Percentiles rank a stretch among this genome's conserved stretches.
phyloP scores from a whole-genome alignment of 2,113 vertebrate genomes.

The Sminthopsis crassicaudata region DNA sequence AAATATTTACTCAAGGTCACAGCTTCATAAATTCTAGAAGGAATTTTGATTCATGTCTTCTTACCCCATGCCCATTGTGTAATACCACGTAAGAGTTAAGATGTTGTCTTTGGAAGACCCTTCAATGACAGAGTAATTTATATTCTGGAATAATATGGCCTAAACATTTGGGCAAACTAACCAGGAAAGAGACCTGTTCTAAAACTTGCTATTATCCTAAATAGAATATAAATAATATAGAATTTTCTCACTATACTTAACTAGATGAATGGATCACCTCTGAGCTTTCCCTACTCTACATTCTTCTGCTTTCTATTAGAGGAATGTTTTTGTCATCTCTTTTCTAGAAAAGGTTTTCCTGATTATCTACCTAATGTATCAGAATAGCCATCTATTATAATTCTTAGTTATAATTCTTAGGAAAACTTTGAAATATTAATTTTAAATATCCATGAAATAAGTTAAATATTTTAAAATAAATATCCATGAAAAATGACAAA shows the following conservation, averaged over 20 bases:
- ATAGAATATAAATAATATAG: no score
- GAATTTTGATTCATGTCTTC: background rate
- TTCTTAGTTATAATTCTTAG: no score
- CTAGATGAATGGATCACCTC: background rate
- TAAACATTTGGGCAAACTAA: no score
- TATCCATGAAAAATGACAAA: background rate
- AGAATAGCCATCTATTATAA: background rate
- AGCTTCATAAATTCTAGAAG: background rate
- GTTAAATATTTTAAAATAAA: background rate
- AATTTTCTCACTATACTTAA: no score
- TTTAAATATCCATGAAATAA: background rate
- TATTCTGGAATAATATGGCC: no score
- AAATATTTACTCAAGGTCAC: background rate
- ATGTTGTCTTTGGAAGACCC: no score
- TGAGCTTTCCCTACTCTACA: background rate
- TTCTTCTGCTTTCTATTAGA: background rate
- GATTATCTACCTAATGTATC: background rate
- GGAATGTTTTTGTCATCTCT: background rate
- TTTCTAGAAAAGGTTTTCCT: background rate
- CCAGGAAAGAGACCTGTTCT: no score
- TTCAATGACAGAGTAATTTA: no score
- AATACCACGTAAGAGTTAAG: no score
- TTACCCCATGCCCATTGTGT: background rate
- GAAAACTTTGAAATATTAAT: background rate
- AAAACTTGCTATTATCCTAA: no score